Conservation (phyloP, 2,113 vertebrate species). For the Urocolius indicus region DNA sequence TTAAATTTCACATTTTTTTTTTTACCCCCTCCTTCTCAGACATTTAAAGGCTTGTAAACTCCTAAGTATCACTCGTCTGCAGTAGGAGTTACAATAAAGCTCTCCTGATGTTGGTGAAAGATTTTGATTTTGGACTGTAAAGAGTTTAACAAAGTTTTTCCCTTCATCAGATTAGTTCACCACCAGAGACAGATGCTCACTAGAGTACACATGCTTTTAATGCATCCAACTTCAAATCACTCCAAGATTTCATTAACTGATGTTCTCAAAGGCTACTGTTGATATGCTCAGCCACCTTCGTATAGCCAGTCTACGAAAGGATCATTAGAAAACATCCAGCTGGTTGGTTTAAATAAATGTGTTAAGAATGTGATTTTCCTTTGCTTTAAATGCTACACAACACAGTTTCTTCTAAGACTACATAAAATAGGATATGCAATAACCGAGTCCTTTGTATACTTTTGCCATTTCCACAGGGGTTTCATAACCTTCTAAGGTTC, state of each 20-base stretch:
- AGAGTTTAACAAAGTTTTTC: slow-evolving; percentile 46
- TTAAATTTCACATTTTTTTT: not conserved
- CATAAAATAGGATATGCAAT: not conserved
- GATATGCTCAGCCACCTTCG: not conserved
- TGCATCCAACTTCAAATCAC: not conserved
- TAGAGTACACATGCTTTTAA: not conserved
- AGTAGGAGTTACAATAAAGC: slow-evolving; percentile 29
- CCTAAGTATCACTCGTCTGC: not conserved
- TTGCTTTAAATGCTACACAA: not conserved
- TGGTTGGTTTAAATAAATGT: not conserved
- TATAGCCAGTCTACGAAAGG: not conserved
- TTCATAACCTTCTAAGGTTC: not conserved
- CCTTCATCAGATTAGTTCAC: not conserved
- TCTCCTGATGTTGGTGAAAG: slow-evolving; percentile 49
- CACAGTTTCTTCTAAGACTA: not conserved
- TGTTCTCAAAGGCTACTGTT: not conserved
- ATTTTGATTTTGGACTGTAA: slow-evolving; percentile 56
- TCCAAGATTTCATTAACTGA: slow-evolving; percentile 20
- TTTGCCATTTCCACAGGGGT: not conserved
- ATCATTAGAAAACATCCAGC: not conserved
- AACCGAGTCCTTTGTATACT: not conserved
- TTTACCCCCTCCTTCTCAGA: not conserved
- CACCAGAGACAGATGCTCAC: slow-evolving; percentile 11
- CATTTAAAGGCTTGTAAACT: not conserved
- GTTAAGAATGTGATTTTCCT: not conserved